Base-by-base conservation (phyloP, 2,888 invertebrate genomes). In the Apamea sordens region DNA sequence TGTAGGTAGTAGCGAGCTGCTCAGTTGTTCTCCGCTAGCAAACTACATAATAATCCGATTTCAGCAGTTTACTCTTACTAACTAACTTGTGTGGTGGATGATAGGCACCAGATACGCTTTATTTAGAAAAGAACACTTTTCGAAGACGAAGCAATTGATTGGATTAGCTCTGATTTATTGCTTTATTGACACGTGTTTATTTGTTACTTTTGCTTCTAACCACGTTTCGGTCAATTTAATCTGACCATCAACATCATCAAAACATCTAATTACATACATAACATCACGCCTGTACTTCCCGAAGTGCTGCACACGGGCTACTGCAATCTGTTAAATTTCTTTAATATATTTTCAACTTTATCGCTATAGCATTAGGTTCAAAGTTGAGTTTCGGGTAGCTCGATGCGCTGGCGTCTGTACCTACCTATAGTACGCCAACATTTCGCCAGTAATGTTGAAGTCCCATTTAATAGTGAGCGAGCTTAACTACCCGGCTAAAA, bases 21-120 rank as follows among this genome's bases (percentile, higher is more conserved):
- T 83, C 65, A 74, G 76, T 83, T 83, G 44, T 24, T 53, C 82
- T 68, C 69, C 59, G 65, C 65, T 79, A 72, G 70, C 73, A 73
- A 85, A 83, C 77, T 84, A 84, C 69, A 85, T 83, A 80, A 81
- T 88, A 89, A 87, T 81, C 76, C 41, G 77, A 86, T 89, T 76
- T 69, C 59, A 78, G 67, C 78, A 64, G 82, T 88, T 82, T 71
- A 80, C 80, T 79, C 65, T 24, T 18, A 70, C 61, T 56, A 64
- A 83, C 73, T 79, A 70, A 76, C 73, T 79, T 73, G 24, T 36
- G 47, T 44, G 59, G 15, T 41, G 36, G 56, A 32, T 70, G 56
- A 84, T 79, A 74, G 47, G 41, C 47, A 44, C 69, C 76, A 75
- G 73, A 24, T 36, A 67, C n/a, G 56, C 24, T 79, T 76, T 65